These are phyloP conservation scores for Istiophorus platypterus DNA, from an alignment of 2,113 vertebrate species.

Conservation along the genomic window DNA sequence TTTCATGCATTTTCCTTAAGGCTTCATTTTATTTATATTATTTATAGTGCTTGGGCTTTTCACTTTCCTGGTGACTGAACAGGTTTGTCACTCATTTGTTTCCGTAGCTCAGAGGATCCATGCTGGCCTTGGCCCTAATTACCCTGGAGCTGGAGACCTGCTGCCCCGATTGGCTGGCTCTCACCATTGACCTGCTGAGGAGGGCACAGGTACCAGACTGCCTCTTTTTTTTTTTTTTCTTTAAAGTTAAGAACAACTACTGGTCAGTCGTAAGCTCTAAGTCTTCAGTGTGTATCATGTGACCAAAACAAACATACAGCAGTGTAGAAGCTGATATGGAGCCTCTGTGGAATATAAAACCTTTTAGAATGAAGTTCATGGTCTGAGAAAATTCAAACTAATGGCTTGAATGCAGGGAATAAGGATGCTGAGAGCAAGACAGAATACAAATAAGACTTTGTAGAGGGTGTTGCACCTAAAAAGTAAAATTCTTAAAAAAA, in stretches of 20 bases:
- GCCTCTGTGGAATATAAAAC: neutral
- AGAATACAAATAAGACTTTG: too few relatives aligned
- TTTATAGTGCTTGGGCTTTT: neutral
- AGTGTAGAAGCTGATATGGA: too few relatives aligned
- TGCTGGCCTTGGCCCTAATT: constrained; percentile 93
- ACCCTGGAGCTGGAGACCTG: constrained; percentile 97
- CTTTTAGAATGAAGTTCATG: too few relatives aligned
- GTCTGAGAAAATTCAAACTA: too few relatives aligned
- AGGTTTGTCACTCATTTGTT: constrained; percentile 23
- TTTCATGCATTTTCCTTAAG: neutral
- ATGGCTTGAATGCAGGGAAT: too few relatives aligned
- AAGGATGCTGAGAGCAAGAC: too few relatives aligned
- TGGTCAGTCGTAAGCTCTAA: neutral
- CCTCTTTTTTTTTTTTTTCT: neutral
- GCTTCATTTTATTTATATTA: neutral
- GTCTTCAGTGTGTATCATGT: neutral
- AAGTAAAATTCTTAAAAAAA: too few relatives aligned
- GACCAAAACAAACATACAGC: neutral
- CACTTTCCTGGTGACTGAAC: neutral
- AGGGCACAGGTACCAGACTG: constrained; percentile 90
- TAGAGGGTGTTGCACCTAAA: too few relatives aligned
- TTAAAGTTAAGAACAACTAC: too few relatives aligned
- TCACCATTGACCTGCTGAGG: constrained; percentile 94
- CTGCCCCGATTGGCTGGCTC: constrained; percentile 94
- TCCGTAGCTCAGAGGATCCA: constrained; percentile 92